Conservation (phyloP, 2,113 vertebrate species). For the Triplophysa tibetana region DNA sequence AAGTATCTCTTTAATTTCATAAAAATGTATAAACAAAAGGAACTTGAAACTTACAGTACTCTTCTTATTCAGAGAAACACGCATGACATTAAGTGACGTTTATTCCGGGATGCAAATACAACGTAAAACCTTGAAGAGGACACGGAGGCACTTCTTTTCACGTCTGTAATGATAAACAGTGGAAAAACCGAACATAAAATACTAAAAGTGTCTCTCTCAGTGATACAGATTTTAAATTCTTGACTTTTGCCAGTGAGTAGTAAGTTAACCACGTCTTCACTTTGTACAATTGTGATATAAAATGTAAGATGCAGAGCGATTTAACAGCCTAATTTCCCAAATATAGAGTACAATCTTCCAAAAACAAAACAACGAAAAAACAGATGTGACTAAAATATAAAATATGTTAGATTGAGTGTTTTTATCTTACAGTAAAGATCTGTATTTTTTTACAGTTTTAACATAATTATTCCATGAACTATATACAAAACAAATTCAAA, state of each 20-base stretch:
- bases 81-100: constrained; percentile 10
- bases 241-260: constrained; percentile 39
- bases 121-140: constrained; percentile 33
- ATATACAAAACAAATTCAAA: constrained; percentile 29
- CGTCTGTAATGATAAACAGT: constrained; percentile 25
- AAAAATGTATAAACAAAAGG: no score
- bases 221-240: constrained; percentile 38
- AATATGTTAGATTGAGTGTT: constrained; percentile 15
- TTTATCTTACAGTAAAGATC: constrained; percentile 11
- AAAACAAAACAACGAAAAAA: constrained; percentile 9
- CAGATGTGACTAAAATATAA: constrained; percentile 18
- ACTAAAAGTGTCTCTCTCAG: constrained; percentile 32
- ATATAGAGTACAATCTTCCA: constrained; percentile 39
- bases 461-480: constrained; percentile 12
- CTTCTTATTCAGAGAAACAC: no score
- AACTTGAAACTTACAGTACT: no score
- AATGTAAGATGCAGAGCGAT: constrained; percentile 26
- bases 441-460: not conserved
- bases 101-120: constrained; percentile 37
- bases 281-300: constrained; percentile 30
- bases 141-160: constrained; percentile 46
- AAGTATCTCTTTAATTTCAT: no score
- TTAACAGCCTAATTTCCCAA: constrained; percentile 26
- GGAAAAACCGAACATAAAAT: constrained; percentile 14
- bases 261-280: constrained; percentile 14